Evolutionary conservation across 2,888 invertebrate species (phyloP).

Genomic region (Palloptera scutellata): DNA sequence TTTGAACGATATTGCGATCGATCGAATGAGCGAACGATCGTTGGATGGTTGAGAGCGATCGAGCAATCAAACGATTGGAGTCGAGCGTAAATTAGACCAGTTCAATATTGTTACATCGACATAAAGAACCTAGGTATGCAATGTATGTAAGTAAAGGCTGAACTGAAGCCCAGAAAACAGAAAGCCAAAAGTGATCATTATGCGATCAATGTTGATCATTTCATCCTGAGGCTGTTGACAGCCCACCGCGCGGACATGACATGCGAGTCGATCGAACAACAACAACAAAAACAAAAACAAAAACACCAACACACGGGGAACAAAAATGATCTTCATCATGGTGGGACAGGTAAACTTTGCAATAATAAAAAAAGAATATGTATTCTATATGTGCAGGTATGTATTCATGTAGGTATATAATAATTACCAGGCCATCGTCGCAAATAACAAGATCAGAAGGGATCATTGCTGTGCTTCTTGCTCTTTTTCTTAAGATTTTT

Average conservation of each 20-base stretch:
- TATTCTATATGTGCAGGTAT: background rate
- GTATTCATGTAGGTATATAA: conserved; percentile 41
- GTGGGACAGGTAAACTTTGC: conserved; percentile 42
- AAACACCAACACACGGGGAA: background rate
- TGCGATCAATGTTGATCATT: conserved; percentile 63
- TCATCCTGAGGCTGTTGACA: conserved; percentile 62
- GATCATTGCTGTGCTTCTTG: conserved; percentile 28
- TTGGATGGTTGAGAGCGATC: background rate
- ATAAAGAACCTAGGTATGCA: background rate
- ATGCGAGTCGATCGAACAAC: conserved; percentile 47
- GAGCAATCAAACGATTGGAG: background rate
- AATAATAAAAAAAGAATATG: conserved; percentile 10
- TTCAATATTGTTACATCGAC: conserved; percentile 24
- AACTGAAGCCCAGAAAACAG: conserved; percentile 9
- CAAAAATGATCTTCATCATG: conserved; percentile 53
- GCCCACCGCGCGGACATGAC: conserved; percentile 60
- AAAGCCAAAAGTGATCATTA: conserved; percentile 51
- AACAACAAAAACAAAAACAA: conserved; percentile 22
- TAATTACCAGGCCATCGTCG: conserved; percentile 49
- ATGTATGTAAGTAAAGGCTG: background rate
- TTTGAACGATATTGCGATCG: conserved; percentile 8
- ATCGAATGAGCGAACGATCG: conserved; percentile 16
- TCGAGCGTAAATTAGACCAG: conserved; percentile 36
- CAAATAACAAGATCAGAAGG: conserved; percentile 42
- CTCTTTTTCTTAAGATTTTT: background rate